A percentile compares a stretch with the other conserved stretches of the same genome.
Conservation (phyloP, 2,888 invertebrate species). For the Chesias legatella region DNA sequence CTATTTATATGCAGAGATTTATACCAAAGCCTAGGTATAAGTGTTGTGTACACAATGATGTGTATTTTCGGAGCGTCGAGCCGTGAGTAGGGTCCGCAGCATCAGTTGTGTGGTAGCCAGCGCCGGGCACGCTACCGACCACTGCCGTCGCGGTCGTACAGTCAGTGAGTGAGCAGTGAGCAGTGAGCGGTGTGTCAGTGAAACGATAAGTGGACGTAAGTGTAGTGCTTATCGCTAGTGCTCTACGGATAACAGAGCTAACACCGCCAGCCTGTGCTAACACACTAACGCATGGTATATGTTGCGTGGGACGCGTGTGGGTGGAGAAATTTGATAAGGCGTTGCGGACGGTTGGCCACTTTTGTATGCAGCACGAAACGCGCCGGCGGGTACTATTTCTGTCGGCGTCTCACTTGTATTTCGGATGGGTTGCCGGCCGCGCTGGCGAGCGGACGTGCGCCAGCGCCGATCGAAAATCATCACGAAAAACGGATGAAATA, state of each 20-base stretch:
- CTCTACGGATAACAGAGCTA: slow-evolving; percentile 42
- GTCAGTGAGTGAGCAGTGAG: slow-evolving; percentile 24
- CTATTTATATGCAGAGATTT: slow-evolving; percentile 65
- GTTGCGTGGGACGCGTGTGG: slow-evolving; percentile 62
- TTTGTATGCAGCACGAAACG: slow-evolving; percentile 69
- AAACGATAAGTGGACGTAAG: slow-evolving; percentile 46
- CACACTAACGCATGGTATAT: slow-evolving; percentile 71
- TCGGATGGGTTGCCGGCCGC: slow-evolving; percentile 39
- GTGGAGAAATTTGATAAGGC: slow-evolving; percentile 79
- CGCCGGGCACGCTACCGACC: slow-evolving; percentile 42
- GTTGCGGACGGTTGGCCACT: slow-evolving; percentile 60
- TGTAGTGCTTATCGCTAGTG: slow-evolving; percentile 56
- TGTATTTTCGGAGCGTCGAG: slow-evolving; percentile 67
- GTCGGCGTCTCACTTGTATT: slow-evolving; percentile 54
- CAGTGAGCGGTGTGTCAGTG: slow-evolving; percentile 38
- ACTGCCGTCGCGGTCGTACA: slow-evolving; percentile 34
- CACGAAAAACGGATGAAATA: slow-evolving; percentile 15
- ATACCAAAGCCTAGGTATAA: slow-evolving; percentile 67
- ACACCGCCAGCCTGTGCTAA: slow-evolving; percentile 56
- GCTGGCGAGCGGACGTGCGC: slow-evolving; percentile 26
- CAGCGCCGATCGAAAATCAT: not conserved
- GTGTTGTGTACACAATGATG: slow-evolving; percentile 74
- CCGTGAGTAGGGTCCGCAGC: slow-evolving; percentile 45
- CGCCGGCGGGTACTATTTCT: slow-evolving; percentile 66
- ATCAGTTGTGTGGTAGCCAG: slow-evolving; percentile 59